Conservation (phyloP, 2,797 vertebrate genomes). For the Brachymystax lenok region DNA sequence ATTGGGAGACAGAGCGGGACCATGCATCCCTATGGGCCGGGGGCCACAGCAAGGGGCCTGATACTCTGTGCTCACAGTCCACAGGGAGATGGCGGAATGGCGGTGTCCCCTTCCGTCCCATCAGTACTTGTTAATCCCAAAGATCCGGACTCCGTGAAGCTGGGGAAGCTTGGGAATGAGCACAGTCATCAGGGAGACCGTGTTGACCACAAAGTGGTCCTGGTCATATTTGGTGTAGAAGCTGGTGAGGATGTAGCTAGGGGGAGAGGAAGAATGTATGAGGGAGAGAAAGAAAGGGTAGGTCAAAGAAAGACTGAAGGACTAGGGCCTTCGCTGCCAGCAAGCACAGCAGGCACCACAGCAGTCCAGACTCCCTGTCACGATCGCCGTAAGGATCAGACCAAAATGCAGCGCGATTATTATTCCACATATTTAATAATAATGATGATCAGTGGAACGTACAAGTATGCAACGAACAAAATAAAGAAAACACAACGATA, state of each 20-base stretch:
- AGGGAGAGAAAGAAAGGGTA: background rate
- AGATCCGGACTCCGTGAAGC: constrained; percentile 93
- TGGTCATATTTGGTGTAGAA: constrained; percentile 98
- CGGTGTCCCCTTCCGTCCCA: constrained; percentile 45
- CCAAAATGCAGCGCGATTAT: no score
- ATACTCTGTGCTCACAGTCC: constrained; percentile 43
- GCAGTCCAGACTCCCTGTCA: background rate
- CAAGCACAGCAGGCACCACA: background rate
- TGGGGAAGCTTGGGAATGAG: constrained; percentile 98
- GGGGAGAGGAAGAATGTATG: background rate
- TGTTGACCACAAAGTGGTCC: constrained; percentile 94
- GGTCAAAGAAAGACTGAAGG: background rate
- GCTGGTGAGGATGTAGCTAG: constrained; percentile 95
- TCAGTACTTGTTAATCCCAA: constrained; percentile 98
- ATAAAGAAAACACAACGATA: no score
- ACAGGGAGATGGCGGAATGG: constrained; percentile 21
- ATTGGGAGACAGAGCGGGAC: constrained; percentile 25
- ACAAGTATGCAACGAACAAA: no score
- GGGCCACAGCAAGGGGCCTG: constrained; percentile 46
- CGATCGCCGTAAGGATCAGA: no score
- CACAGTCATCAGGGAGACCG: constrained; percentile 86
- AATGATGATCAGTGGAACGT: no score
- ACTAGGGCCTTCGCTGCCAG: background rate
- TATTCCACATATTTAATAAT: no score
- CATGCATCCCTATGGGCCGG: constrained; percentile 40